A percentile compares a stretch with the other conserved stretches of the same genome.
Conservation (phyloP, 2,888 invertebrate genomes). For the Tupiocoris notatus region DNA sequence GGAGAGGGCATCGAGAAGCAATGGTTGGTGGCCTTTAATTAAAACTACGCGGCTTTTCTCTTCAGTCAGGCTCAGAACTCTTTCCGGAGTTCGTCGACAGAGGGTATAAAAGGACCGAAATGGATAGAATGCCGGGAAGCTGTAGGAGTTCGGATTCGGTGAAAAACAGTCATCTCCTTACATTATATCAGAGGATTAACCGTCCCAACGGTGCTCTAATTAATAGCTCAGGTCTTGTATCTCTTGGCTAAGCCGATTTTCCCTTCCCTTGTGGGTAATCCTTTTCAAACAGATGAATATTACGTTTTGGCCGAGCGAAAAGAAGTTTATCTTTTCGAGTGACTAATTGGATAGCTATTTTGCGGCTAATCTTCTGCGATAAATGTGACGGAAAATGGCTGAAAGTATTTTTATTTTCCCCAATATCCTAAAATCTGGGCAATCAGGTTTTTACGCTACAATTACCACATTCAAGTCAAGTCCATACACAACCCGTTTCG, state of each 20-base stretch:
- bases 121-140: conserved; percentile 18
- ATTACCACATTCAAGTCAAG: no score
- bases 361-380: no score
- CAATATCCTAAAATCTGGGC: no score
- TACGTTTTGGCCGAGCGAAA: background rate
- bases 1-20: no score
- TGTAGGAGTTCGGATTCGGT: conserved; percentile 28
- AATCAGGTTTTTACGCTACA: no score
- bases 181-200: conserved; percentile 7
- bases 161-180: conserved; percentile 36
- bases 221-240: conserved; percentile 25
- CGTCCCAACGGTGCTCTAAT: conserved; percentile 7
- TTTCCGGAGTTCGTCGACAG: no score
- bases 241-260: conserved; percentile 18
- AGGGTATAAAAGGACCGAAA: no score
- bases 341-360: no score
- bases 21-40: conserved; percentile 26
- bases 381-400: no score
- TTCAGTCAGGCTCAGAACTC: background rate
- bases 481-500: no score
- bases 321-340: background rate
- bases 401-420: no score
- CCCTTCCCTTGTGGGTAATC: background rate
- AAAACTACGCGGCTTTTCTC: conserved; percentile 7
- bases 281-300: background rate